phyloP scores from a whole-genome alignment of 2,888 invertebrate species.

The Sminthurides aquaticus region DNA sequence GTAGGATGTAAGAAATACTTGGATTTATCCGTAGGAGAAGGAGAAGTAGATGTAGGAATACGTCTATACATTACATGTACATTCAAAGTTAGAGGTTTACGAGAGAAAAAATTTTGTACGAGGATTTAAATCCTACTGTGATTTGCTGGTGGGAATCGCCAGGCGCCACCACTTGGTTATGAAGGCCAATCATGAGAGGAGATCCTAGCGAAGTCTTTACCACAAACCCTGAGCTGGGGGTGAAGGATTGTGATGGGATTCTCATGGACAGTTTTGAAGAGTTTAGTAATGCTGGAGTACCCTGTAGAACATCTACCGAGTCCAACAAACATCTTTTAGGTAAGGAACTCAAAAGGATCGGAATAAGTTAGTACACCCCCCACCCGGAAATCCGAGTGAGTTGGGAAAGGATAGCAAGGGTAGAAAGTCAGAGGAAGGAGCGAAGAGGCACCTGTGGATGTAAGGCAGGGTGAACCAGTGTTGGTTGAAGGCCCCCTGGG shows the following conservation, averaged over 20 bases:
- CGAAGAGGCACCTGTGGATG: conserved; percentile 93
- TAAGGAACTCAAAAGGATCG: not conserved
- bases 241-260: not conserved
- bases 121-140: conserved; percentile 31
- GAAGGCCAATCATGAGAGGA: conserved; percentile 25
- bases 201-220: conserved; percentile 29
- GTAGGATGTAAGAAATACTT: too few species aligned
- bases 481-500: conserved; percentile 73
- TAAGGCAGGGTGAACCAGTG: conserved; percentile 91
- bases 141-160: conserved; percentile 26
- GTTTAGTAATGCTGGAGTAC: conserved; percentile 2
- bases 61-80: too few species aligned
- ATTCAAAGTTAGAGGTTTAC: too few species aligned
- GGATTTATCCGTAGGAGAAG: too few species aligned
- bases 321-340: conserved; percentile 1
- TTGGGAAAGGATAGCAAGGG: conserved; percentile 13
- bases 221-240: conserved; percentile 23
- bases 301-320: conserved; percentile 9
- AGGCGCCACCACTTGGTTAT: conserved; percentile 25
- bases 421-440: conserved; percentile 85
- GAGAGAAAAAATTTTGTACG: conserved; percentile 21
- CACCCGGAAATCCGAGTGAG: not conserved
- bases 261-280: not conserved
- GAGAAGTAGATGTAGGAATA: too few species aligned
- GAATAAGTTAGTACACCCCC: not conserved